A percentile compares a stretch with the other conserved stretches of the same genome.
Conservation (phyloP, 64 coral and sea anemone genomes). For the Anthopleura sola region DNA sequence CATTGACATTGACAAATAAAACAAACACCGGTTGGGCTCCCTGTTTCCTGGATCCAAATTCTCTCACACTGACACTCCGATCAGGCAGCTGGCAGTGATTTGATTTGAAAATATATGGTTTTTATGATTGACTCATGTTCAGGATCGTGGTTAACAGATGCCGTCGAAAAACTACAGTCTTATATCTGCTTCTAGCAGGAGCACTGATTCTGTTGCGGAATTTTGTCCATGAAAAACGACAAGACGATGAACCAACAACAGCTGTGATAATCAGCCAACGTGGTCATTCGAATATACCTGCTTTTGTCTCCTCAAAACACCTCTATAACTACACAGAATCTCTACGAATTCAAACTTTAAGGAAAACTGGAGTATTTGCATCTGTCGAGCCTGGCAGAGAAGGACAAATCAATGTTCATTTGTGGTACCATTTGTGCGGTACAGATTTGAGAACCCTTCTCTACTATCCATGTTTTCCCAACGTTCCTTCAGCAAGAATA, state of each 20-base stretch:
- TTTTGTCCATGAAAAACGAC: neutral
- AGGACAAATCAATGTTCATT: conserved; percentile 5
- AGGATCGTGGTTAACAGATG: neutral
- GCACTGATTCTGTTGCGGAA: neutral
- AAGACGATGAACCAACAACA: neutral
- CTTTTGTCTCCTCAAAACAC: neutral
- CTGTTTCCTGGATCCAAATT: too few relatives aligned
- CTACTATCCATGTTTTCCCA: conserved; percentile 4
- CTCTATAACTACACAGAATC: neutral
- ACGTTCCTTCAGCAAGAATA: neutral
- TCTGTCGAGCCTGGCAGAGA: neutral
- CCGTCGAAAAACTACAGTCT: neutral
- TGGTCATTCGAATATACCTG: neutral
- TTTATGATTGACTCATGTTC: too few relatives aligned
- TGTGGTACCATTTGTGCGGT: conserved; percentile 22
- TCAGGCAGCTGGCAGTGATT: too few relatives aligned
- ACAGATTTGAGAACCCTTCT: neutral
- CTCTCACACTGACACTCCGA: too few relatives aligned
- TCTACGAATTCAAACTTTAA: neutral
- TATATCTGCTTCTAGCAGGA: neutral
- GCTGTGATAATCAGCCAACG: conserved; percentile 12
- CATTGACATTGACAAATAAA: too few relatives aligned
- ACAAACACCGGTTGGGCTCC: too few relatives aligned
- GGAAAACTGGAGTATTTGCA: neutral
- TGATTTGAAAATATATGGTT: too few relatives aligned